A percentile compares a stretch with the other conserved stretches of the same genome.
phyloP scores from a whole-genome alignment of 2,888 invertebrate genomes.

The Spodoptera picta region DNA sequence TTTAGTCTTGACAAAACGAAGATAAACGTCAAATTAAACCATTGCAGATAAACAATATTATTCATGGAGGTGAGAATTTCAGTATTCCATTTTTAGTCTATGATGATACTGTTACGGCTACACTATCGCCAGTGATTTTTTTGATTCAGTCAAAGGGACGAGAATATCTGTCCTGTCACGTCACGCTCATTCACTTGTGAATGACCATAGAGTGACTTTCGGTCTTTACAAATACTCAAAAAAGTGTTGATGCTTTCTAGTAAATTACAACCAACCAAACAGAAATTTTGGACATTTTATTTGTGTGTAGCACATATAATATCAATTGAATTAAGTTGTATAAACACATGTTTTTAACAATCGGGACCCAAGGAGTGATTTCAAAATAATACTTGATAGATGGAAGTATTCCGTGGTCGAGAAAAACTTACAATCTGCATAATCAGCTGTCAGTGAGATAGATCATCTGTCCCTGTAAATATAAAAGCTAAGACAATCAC shows the following conservation, averaged over 20 bases:
- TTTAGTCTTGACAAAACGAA: not conserved
- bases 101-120: too few species aligned
- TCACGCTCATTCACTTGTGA: constrained; percentile 70
- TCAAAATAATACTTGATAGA: constrained; percentile 77
- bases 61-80: too few species aligned
- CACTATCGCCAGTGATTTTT: too few species aligned
- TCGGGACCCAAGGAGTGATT: constrained; percentile 68
- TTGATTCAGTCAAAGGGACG: constrained; percentile 5
- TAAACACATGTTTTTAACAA: constrained; percentile 71
- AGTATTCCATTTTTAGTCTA: too few species aligned
- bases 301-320: constrained; percentile 78
- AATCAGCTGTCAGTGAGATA: constrained; percentile 89
- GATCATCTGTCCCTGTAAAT: constrained; percentile 89
- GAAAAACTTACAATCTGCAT: constrained; percentile 89
- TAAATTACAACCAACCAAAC: constrained; percentile 88
- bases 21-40: too few species aligned
- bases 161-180: constrained; percentile 57
- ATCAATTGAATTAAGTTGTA: constrained; percentile 80
- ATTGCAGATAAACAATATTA: too few species aligned
- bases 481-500: constrained; percentile 87
- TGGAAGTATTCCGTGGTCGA: constrained; percentile 85
- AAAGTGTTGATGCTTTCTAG: constrained; percentile 89
- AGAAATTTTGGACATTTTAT: constrained; percentile 84
- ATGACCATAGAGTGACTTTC: constrained; percentile 77
- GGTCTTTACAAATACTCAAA: constrained; percentile 85